phyloP scores from a whole-genome alignment of 2,888 invertebrate species.

The Euzetes globulus region DNA sequence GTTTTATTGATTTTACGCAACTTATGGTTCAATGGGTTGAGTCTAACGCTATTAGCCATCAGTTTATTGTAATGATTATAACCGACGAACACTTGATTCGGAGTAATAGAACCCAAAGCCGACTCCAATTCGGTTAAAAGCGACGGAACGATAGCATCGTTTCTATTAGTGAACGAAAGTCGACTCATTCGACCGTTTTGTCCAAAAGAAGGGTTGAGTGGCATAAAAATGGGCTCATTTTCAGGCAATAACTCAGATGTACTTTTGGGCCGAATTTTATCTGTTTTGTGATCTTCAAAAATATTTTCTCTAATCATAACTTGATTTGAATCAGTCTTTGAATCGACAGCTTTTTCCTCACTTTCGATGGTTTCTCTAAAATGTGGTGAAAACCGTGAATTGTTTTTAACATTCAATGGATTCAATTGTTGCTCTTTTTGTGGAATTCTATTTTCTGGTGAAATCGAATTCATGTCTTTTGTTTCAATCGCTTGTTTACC shows the following conservation, averaged over 20 bases:
- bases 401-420: background rate
- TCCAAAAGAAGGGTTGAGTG: background rate
- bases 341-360: background rate
- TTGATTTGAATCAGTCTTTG: background rate
- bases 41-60: background rate
- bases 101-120: background rate
- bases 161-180: background rate
- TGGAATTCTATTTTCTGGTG: background rate
- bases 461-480: background rate
- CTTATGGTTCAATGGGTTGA: background rate
- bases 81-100: background rate
- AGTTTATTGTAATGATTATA: background rate
- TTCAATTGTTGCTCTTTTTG: background rate
- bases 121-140: background rate
- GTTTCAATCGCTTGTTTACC: background rate
- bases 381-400: background rate
- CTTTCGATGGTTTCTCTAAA: background rate
- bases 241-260: background rate
- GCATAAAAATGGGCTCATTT: conserved; percentile 10
- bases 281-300: background rate
- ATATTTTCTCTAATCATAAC: background rate
- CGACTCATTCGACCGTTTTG: conserved; percentile 2
- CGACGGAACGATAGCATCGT: background rate
- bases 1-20: background rate
- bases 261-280: background rate